These are phyloP conservation scores for Ericerus pela DNA, from an alignment of 1,140 invertebrate genomes.

Conservation along the genomic window DNA sequence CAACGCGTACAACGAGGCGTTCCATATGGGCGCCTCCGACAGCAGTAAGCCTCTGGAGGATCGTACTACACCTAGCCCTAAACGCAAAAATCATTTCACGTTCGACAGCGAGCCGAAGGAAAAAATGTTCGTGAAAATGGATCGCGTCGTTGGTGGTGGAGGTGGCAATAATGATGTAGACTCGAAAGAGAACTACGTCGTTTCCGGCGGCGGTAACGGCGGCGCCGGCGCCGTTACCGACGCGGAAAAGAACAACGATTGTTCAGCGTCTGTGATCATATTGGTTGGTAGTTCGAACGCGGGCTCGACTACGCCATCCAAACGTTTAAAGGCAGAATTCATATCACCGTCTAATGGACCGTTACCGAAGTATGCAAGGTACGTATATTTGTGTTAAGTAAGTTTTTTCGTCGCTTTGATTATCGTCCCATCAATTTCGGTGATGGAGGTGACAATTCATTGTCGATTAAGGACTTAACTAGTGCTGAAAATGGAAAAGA, in stretches of 20 bases:
- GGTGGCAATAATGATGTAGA: not conserved
- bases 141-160: conserved; percentile 16
- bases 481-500: too few relatives aligned
- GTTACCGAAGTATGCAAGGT: conserved; percentile 34
- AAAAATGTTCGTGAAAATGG: too few relatives aligned
- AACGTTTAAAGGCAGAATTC: conserved; percentile 35
- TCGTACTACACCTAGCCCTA: too few relatives aligned
- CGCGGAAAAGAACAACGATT: not conserved
- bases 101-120: too few relatives aligned
- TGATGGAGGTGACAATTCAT: too few relatives aligned
- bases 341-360: conserved; percentile 32
- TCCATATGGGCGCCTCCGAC: too few relatives aligned
- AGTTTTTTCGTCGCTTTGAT: conserved; percentile 17
- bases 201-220: too few relatives aligned
- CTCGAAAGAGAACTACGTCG: not conserved
- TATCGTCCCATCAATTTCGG: too few relatives aligned
- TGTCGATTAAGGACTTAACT: too few relatives aligned
- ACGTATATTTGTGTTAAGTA: conserved; percentile 21
- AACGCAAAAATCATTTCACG: too few relatives aligned
- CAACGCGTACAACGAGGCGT: too few relatives aligned
- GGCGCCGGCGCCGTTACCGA: not conserved
- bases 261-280: not conserved
- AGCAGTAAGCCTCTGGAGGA: too few relatives aligned
- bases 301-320: not conserved
- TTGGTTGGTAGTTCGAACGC: not conserved